Evolutionary conservation across 2,797 vertebrate species (phyloP).

Genomic region (Tachyglossus aculeatus): DNA sequence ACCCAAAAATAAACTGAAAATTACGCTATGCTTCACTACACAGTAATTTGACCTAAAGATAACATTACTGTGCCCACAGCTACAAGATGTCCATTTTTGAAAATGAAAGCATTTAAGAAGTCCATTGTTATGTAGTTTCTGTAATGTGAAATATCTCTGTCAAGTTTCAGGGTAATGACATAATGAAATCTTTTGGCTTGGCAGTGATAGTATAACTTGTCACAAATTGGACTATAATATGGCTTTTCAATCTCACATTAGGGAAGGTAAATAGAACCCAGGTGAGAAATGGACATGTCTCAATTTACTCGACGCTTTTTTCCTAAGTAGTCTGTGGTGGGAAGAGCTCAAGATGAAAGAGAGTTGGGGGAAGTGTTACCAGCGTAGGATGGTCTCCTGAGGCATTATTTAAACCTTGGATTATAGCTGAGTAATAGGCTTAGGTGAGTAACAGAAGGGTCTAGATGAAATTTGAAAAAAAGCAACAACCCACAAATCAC

Average conservation of each 20-base stretch:
- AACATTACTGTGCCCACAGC: conserved; percentile 51
- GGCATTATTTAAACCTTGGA: conserved; percentile 1
- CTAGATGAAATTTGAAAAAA: conserved; percentile 13
- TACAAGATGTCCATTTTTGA: conserved; percentile 60
- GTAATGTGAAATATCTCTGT: conserved; percentile 50
- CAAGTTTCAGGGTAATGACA: conserved; percentile 29
- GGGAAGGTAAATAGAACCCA: not conserved
- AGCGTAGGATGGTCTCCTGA: not conserved
- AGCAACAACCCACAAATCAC: conserved; percentile 16
- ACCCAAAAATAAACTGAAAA: conserved; percentile 58
- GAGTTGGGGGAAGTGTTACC: conserved; percentile 24
- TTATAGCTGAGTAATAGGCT: conserved; percentile 1
- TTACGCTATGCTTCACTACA: conserved; percentile 57
- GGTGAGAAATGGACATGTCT: conserved; percentile 26
- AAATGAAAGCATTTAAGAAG: conserved; percentile 63
- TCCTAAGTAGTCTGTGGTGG: conserved; percentile 38
- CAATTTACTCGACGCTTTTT: conserved; percentile 20
- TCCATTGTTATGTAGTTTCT: conserved; percentile 46
- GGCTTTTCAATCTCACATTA: not conserved
- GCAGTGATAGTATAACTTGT: not conserved
- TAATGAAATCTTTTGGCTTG: conserved; percentile 30
- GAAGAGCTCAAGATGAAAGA: conserved; percentile 10
- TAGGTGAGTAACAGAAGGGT: conserved; percentile 4
- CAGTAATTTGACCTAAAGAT: conserved; percentile 70
- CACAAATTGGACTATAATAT: not conserved